Conservation (phyloP, 2,797 vertebrate species). For the Pteronotus mesoamericanus region DNA sequence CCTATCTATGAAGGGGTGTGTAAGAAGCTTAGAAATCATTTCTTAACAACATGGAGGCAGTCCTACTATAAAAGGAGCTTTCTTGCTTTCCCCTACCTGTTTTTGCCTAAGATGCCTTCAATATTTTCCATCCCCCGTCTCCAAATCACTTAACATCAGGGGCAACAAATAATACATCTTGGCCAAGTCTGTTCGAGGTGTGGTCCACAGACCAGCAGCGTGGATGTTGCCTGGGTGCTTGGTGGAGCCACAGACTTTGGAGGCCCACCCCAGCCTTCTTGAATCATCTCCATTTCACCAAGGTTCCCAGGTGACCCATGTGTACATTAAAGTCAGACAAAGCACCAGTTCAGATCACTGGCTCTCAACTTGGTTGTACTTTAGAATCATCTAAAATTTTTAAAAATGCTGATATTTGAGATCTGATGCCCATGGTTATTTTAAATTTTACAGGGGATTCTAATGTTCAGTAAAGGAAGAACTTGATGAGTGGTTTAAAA, state of each 20-base stretch:
- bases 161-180: neutral
- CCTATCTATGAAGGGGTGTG: neutral
- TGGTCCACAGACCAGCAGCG: neutral
- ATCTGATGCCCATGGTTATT: neutral
- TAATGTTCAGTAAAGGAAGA: neutral
- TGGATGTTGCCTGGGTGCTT: rapidly evolving
- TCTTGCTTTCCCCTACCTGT: neutral
- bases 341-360: neutral
- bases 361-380: neutral
- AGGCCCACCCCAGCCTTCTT: neutral
- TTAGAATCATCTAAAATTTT: neutral
- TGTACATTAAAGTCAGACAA: neutral
- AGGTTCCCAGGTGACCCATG: rapidly evolving
- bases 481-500: neutral
- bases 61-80: neutral
- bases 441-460: neutral
- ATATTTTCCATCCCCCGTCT: neutral
- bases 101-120: neutral
- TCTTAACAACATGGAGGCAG: neutral
- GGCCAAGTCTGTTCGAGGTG: neutral
- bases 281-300: neutral
- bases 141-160: no score
- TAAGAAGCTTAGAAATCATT: neutral
- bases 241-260: neutral
- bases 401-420: neutral